phyloP scores from a whole-genome alignment of 2,113 vertebrate genomes.

The Myodes glareolus region DNA sequence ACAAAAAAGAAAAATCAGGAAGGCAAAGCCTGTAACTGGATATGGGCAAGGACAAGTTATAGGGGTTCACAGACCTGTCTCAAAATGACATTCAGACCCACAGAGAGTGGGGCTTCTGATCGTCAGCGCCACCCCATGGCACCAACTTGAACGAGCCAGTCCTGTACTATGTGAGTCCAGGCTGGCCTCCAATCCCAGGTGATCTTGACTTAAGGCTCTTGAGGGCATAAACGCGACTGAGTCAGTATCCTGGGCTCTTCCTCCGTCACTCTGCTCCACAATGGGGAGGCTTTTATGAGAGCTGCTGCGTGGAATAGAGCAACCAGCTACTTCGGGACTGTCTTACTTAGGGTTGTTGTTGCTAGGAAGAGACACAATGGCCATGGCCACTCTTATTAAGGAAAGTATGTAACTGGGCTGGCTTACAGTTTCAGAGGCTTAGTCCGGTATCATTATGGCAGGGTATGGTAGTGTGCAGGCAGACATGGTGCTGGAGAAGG shows the following conservation, averaged over 20 bases:
- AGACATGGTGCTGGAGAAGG: too few relatives aligned
- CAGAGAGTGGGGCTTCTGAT: constrained; percentile 57
- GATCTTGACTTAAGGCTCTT: not conserved
- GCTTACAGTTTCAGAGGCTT: too few relatives aligned
- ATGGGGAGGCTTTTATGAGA: not conserved
- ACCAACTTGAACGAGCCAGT: constrained; percentile 9
- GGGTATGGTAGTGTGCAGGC: too few relatives aligned
- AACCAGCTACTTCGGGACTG: not conserved
- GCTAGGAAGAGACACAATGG: not conserved
- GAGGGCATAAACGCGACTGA: not conserved
- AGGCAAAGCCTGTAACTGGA: constrained; percentile 67
- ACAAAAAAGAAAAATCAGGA: constrained; percentile 64
- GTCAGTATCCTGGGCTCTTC: not conserved
- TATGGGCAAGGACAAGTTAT: constrained; percentile 40
- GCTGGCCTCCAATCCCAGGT: not conserved
- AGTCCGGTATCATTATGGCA: too few relatives aligned
- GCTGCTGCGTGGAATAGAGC: not conserved
- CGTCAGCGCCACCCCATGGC: constrained; percentile 19
- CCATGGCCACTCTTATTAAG: not conserved
- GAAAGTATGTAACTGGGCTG: too few relatives aligned
- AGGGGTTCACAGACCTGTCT: not conserved
- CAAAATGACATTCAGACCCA: constrained; percentile 16
- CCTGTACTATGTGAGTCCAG: not conserved
- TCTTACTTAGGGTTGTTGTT: not conserved
- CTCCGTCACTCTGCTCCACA: accelerated